Base-by-base conservation (phyloP, 2,888 invertebrate species). In the Chaetogeoica ovagalla region DNA sequence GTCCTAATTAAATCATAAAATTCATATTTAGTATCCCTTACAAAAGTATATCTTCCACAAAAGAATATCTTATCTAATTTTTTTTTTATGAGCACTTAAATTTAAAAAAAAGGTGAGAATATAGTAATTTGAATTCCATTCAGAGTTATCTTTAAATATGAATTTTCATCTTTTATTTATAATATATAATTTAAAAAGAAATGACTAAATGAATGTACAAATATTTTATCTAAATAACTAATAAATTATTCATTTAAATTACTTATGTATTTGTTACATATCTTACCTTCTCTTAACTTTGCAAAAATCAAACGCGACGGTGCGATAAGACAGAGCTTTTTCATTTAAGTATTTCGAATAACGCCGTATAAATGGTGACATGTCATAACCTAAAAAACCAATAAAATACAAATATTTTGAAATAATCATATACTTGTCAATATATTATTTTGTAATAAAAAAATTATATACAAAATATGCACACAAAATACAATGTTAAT, bases 291-390 rank as follows among this genome's bases (percentile, higher is more conserved):
- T 90, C 88, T 98, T 99, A 77, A 98, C 97, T 91, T 99, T 99
- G 90, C 99, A 99, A 89, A 99, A 99, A 88, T 99, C 99, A 87
- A 98, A 99, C 84, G 99, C 99, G 86, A 98, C 98, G 82, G 95
- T 94, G 87, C 99, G 92, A 90, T 99, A 99, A 17, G 98, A 97
- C 84, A 97, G 90, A 74, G 98, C 97, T 89, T 99, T 99, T 89
- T 99, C 98, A 87, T 98, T 98, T 87, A 99, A 90, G 90, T 99
- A 99, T 89, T 97, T 97, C 86, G 98, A 97, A 89, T 99, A 99
- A 84, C 98, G 92, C 86, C 98, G 91, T 87, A 99, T 98, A 88
- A 97, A 99, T 84, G 97, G 97, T 73, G 98, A 98, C 98, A 99
- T 99, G 88, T 99, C 98, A 89, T 98, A 98, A 83, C 97, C 97